Percentiles rank a stretch among this genome's conserved stretches.
Conservation (phyloP, 2,797 vertebrate genomes). For the Cercopithecus mitis region DNA sequence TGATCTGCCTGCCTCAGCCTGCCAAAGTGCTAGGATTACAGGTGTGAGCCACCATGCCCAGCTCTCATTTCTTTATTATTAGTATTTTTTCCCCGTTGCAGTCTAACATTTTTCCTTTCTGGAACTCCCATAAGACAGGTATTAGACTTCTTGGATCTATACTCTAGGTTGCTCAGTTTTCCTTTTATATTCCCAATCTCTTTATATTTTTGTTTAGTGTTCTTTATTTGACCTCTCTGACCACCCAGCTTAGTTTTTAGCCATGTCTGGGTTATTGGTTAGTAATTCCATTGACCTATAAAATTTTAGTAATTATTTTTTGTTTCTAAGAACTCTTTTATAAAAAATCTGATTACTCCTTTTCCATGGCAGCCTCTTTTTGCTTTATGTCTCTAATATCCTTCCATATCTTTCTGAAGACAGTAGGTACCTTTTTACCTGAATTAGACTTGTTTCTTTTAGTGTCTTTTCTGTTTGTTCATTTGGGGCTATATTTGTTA, state of each 20-base stretch:
- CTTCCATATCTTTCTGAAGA: neutral
- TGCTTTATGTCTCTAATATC: neutral
- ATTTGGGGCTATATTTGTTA: neutral
- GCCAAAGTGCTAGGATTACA: neutral
- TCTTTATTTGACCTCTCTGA: neutral
- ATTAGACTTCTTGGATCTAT: neutral
- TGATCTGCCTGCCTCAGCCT: neutral
- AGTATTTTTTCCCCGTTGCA: neutral
- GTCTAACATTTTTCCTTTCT: neutral
- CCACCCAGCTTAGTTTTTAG: neutral
- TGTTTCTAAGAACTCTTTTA: neutral
- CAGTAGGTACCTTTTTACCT: neutral
- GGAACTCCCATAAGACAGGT: neutral
- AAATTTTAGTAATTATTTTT: neutral
- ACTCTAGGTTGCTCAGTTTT: neutral
- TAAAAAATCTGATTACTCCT: neutral
- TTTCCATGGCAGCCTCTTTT: neutral
- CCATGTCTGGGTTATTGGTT: neutral
- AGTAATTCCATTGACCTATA: neutral
- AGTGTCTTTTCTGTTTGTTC: neutral
- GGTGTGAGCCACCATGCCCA: neutral
- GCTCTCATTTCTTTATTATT: neutral
- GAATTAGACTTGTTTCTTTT: neutral
- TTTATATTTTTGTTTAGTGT: neutral
- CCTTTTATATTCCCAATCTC: neutral